Base-by-base conservation (phyloP, 2,797 vertebrate species). In the Chrysolophus pictus region DNA sequence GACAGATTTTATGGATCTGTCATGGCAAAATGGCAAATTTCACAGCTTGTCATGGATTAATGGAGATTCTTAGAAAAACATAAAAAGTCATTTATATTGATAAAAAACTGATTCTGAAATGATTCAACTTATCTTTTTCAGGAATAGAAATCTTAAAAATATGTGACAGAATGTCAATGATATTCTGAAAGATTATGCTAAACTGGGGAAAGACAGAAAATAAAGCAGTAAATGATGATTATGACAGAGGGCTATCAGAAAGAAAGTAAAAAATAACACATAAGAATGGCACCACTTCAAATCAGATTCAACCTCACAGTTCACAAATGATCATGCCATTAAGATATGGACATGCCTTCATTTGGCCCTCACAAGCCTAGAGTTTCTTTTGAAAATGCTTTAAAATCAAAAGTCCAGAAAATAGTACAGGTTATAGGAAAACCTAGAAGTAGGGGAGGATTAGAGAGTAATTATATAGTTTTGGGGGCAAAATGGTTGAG, bases 21-120 rank as follows among this genome's bases (percentile, higher is more conserved):
- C 87, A 91, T 92, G 79, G 73, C 69, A 93, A 97, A 93, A 93
- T 67, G n/a, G 70, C 44, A 91, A 95, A 87, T 91, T 95, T 88
- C 82, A 92, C 44, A 84, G 72, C 90, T 96, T 92, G 22, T 92
- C 86, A 92, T 60, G 75, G 79, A 76, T 76, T 95, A 95, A 93
- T 75, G 55, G 68, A 92, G 49, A 65, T 41, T n/a, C n/a, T 47
- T 95, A 55, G 93, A 74, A 75, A 94, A 96, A 85, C 47, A 86
- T 53, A 51, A 93, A 51, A 93, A 91, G 39, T 77, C 4, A 29
- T 91, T 94, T 75, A 82, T 73, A 87, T 31, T 59, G 44, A 95
- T 39, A 90, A 95, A 90, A 73, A 78, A 75, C 60, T 75, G 0
- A 59, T 84, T 91, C 71, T 67, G 67, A 81, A 55, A 83, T 58